A percentile compares a stretch with the other conserved stretches of the same genome.
Evolutionary conservation across 2,888 invertebrate species (phyloP).

Genomic region (Dynastes tityus): DNA sequence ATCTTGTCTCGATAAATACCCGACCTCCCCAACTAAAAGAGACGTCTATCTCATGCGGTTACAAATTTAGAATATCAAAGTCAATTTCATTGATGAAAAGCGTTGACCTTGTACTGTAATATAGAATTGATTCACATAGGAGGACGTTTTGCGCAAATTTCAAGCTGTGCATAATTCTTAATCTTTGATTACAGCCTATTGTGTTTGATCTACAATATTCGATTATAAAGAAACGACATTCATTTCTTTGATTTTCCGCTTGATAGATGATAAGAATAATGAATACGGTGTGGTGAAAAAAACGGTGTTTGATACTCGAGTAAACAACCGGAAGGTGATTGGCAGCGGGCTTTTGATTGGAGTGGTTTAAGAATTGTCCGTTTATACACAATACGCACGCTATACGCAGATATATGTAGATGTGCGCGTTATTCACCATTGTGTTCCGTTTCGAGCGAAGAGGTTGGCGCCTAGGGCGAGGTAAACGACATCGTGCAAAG

Average conservation of each 20-base stretch:
- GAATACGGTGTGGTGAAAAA: no score
- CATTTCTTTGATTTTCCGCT: no score
- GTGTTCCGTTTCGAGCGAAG: conserved; percentile 36
- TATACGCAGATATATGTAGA: conserved; percentile 4
- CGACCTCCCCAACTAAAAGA: background rate
- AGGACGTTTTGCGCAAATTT: no score
- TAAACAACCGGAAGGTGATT: background rate
- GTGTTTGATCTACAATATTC: no score
- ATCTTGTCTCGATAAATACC: background rate
- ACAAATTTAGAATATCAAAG: no score
- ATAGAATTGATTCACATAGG: no score
- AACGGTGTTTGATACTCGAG: background rate
- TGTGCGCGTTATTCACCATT: conserved; percentile 35
- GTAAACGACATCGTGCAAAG: conserved; percentile 44
- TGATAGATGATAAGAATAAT: no score
- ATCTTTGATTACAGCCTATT: no score
- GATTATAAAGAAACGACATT: no score
- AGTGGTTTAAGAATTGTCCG: conserved; percentile 2
- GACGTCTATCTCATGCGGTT: background rate
- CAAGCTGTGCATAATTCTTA: no score
- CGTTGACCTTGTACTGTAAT: no score
- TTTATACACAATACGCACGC: background rate
- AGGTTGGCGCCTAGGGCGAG: conserved; percentile 44
- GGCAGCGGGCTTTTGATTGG: background rate
- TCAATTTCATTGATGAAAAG: no score